A percentile compares a stretch with the other conserved stretches of the same genome.
These are phyloP conservation scores for Polydrusus cervinus DNA, from an alignment of 2,888 invertebrate species.

Conservation along the genomic window DNA sequence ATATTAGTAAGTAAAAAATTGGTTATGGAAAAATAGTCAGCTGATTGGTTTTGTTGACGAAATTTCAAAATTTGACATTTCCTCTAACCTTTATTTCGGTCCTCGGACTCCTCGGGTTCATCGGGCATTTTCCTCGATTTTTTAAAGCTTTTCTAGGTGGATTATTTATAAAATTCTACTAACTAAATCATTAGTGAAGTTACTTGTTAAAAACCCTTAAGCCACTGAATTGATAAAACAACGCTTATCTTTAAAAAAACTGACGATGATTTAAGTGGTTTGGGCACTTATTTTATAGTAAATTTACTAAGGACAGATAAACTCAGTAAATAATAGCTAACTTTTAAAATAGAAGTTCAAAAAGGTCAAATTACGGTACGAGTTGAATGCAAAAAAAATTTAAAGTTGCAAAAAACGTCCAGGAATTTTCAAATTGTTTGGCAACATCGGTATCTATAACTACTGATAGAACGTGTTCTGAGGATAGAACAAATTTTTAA, in stretches of 20 bases:
- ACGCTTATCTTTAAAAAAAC: conserved; percentile 1
- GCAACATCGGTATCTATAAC: background rate
- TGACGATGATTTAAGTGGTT: conserved; percentile 17
- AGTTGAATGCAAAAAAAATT: background rate
- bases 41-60: conserved; percentile 48
- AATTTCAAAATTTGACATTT: conserved; percentile 35
- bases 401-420: background rate
- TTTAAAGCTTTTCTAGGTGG: background rate
- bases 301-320: background rate
- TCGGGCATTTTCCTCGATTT: conserved; percentile 30
- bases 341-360: background rate
- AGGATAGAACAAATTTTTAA: too few relatives aligned
- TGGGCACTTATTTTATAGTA: background rate
- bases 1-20: conserved; percentile 65
- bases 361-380: conserved; percentile 11
- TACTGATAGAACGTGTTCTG: too few relatives aligned
- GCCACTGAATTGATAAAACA: conserved; percentile 5
- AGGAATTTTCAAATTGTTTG: background rate
- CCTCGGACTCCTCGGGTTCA: conserved; percentile 4
- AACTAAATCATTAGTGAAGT: background rate
- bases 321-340: background rate
- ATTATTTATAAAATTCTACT: background rate
- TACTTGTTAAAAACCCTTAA: background rate
- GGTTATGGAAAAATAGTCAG: conserved; percentile 39
- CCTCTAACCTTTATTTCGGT: conserved; percentile 46